Base-by-base conservation (phyloP, 2,113 vertebrate genomes). In the Pholis gunnellus region DNA sequence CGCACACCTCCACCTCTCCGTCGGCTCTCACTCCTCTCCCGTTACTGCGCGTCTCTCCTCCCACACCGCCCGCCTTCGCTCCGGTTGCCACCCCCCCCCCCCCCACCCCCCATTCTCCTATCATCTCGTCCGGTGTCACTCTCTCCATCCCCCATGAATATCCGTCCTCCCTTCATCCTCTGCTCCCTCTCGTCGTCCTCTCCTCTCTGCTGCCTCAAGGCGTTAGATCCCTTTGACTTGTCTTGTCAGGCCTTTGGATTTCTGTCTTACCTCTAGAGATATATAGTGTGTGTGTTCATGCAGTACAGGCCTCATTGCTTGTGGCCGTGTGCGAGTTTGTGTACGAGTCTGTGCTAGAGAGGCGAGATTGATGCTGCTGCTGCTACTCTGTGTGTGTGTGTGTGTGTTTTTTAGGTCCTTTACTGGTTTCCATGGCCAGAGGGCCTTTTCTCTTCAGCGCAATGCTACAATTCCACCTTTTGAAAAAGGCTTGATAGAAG, bases 191-290 rank as follows among this genome's bases (percentile, higher is more conserved):
- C 80, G 65, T 85, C 90, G 56, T 85, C 81, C 72, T 82, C 72
- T 87, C 79, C 36, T 63, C 83, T 75, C 78, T 22, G 25, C 82
- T 65, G 88, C 89, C 90, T 90, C 50, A 42, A 86, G 89, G 89
- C 75, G 25, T 68, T 75, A 81, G 76, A 91, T 89, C 81, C 85
- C 87, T 92, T 89, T 88, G 90, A 92, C 89, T 92, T 87, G 83
- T 91, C 92, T 91, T 93, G 91, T 91, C 92, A 91, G 89, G 91
- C 87, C 87, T 92, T 78, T 89, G 88, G 87, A 88, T 92, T 90
- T 85, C 88, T 89, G 79, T 87, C 87, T 79, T 79, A 81, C 86
- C 92, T 87, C 91, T 27, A 34, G 89, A 91, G 88, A 87, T 85
- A 66, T 82, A 81, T 42, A 54, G 67, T 83, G 78, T 85, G 83